Percentiles rank a stretch among this genome's conserved stretches.
phyloP scores from a whole-genome alignment of 2,113 vertebrate genomes.

The Salvelinus sp. region DNA sequence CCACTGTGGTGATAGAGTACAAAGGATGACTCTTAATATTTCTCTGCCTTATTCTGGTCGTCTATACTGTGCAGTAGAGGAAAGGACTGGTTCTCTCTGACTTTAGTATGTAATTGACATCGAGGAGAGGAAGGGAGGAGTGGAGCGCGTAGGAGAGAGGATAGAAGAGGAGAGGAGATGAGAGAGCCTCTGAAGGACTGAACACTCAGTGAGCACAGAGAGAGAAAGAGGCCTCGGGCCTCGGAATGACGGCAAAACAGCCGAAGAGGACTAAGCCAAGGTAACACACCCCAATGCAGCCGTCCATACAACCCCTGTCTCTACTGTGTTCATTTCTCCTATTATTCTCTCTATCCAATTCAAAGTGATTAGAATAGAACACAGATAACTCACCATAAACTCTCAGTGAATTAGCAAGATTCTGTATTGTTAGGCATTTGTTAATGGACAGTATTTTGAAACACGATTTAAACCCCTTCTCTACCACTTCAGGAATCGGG shows the following conservation, averaged over 20 bases:
- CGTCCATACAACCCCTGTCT: background rate
- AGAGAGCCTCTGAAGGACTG: conserved; percentile 24
- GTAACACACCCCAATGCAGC: background rate
- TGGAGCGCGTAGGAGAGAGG: conserved; percentile 18
- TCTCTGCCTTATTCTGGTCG: conserved; percentile 36
- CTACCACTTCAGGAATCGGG: too few relatives aligned
- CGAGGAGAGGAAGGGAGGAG: conserved; percentile 13
- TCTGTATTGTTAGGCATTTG: too few relatives aligned
- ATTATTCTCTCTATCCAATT: too few relatives aligned
- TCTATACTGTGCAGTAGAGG: conserved; percentile 46
- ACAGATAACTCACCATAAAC: too few relatives aligned
- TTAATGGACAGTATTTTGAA: too few relatives aligned
- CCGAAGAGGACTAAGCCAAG: background rate
- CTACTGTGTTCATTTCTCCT: background rate
- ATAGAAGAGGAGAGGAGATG: background rate
- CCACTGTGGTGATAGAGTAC: conserved; percentile 2
- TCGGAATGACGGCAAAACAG: background rate
- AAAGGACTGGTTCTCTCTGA: conserved; percentile 39
- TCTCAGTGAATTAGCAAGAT: too few relatives aligned
- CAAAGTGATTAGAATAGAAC: too few relatives aligned
- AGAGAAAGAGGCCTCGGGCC: conserved; percentile 51
- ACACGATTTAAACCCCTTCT: too few relatives aligned
- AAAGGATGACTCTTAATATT: conserved; percentile 33
- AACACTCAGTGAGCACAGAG: conserved; percentile 23
- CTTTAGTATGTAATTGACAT: conserved; percentile 50